Evolutionary conservation across 2,797 vertebrate species (phyloP).

Genomic region (Phalloptychus januarius): DNA sequence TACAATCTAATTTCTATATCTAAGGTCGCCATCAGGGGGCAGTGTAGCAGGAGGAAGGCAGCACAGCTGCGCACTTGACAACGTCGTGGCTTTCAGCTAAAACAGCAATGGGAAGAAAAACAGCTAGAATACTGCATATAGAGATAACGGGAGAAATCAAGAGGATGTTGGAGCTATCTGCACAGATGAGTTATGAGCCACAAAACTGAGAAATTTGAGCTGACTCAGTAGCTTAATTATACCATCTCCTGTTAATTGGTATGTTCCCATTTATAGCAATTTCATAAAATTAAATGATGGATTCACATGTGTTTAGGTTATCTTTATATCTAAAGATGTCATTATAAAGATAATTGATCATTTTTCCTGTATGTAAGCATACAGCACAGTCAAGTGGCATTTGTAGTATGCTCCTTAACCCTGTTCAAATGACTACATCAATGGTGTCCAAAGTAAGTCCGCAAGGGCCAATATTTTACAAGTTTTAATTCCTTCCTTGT

Average conservation of each 20-base stretch:
- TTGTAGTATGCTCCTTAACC: not conserved
- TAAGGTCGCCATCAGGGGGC: too few species aligned
- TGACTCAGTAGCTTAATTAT: not conserved
- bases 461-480: too few species aligned
- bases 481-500: too few species aligned
- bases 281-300: not conserved
- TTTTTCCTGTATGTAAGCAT: not conserved
- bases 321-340: not conserved
- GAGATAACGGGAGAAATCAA: not conserved
- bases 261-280: too few species aligned
- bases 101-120: not conserved
- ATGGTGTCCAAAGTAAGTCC: not conserved
- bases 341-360: not conserved
- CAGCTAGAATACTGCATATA: not conserved
- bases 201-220: not conserved
- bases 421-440: not conserved
- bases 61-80: too few species aligned
- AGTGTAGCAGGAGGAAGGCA: too few species aligned
- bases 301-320: not conserved
- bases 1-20: too few species aligned
- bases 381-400: too few species aligned
- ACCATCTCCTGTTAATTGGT: too few species aligned
- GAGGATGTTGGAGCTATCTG: not conserved
- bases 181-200: too few species aligned
- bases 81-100: too few species aligned